These are phyloP conservation scores for Electrona antarctica DNA, from an alignment of 2,113 vertebrate species.

Conservation along the genomic window DNA sequence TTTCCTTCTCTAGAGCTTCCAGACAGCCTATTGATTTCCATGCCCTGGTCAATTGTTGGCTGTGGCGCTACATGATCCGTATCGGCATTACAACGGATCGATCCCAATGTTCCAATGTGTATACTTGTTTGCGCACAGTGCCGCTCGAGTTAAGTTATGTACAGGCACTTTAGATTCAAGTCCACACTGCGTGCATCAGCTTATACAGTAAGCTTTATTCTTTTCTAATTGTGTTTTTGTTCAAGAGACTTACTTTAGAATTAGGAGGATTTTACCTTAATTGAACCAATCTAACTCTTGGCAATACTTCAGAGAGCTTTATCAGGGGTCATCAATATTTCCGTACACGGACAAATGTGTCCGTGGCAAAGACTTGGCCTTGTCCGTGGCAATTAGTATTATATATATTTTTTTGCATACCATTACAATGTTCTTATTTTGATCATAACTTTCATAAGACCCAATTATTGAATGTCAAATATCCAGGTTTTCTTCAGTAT, in stretches of 20 bases:
- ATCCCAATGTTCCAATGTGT: conserved; percentile 69
- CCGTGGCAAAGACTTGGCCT: too few species aligned
- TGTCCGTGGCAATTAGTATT: too few species aligned
- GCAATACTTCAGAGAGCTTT: background rate
- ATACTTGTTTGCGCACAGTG: conserved; percentile 65
- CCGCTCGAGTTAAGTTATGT: conserved; percentile 54
- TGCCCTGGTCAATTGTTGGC: conserved; percentile 78
- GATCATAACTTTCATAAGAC: too few species aligned
- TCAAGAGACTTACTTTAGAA: background rate
- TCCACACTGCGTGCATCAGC: background rate
- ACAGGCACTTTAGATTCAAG: conserved; percentile 40
- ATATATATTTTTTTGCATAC: too few species aligned
- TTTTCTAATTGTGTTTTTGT: background rate
- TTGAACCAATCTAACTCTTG: background rate
- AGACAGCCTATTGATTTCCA: conserved; percentile 79
- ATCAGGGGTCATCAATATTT: too few species aligned
- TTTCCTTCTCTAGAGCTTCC: conserved; percentile 57
- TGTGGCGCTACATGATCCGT: conserved; percentile 79
- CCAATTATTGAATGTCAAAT: too few species aligned
- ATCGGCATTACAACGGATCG: conserved; percentile 76
- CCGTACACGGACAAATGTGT: too few species aligned
- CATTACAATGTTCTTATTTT: too few species aligned
- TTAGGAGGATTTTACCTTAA: too few species aligned
- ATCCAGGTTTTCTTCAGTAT: too few species aligned
- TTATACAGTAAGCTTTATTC: background rate